Conservation (phyloP, 2,797 vertebrate species). For the Gobio occitaniae region DNA sequence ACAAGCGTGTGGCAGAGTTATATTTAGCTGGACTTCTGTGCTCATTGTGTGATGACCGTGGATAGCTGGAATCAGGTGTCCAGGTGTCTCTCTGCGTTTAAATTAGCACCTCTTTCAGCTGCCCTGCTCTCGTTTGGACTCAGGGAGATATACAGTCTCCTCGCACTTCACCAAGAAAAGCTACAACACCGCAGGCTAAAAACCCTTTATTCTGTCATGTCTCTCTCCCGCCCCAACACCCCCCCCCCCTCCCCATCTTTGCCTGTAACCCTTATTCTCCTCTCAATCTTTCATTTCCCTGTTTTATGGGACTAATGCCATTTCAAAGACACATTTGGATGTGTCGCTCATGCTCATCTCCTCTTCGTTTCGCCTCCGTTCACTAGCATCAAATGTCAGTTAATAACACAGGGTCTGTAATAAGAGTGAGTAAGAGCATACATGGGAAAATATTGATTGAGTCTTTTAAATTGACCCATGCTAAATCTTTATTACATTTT, state of each 20-base stretch:
- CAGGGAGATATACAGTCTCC: slow-evolving; percentile 49
- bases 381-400: slow-evolving; percentile 36
- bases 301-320: slow-evolving; percentile 57
- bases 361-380: slow-evolving; percentile 2
- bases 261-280: slow-evolving; percentile 23
- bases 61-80: slow-evolving; percentile 51
- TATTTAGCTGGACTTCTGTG: slow-evolving; percentile 55
- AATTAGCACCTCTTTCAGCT: slow-evolving; percentile 61
- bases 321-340: slow-evolving; percentile 57
- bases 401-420: slow-evolving; percentile 27
- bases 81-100: slow-evolving; percentile 60
- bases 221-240: no score
- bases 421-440: slow-evolving; percentile 30
- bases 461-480: slow-evolving; percentile 19
- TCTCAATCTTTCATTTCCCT: slow-evolving; percentile 25
- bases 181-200: slow-evolving; percentile 51
- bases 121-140: slow-evolving; percentile 50
- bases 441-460: slow-evolving; percentile 20
- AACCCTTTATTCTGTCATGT: slow-evolving; percentile 30
- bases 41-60: slow-evolving; percentile 41
- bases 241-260: neutral
- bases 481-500: slow-evolving; percentile 40
- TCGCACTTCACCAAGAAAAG: slow-evolving; percentile 53
- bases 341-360: neutral
- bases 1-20: slow-evolving; percentile 39